Conservation (phyloP, 1,140 invertebrate genomes). For the Sitophilus oryzae region DNA sequence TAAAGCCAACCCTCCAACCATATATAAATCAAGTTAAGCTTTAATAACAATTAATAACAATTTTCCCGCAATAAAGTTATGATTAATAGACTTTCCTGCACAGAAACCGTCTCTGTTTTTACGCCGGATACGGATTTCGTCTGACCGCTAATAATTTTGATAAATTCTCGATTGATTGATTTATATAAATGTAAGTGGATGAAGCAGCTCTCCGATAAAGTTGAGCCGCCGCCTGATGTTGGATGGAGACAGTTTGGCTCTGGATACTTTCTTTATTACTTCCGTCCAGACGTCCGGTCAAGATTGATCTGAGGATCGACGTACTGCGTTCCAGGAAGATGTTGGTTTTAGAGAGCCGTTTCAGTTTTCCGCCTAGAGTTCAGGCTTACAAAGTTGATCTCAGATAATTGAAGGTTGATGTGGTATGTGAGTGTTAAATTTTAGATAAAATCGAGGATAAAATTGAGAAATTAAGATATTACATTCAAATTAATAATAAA, state of each 20-base stretch:
- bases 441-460: no score
- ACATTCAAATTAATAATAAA: no score
- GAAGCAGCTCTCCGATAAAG: conserved; percentile 15
- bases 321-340: no score
- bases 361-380: no score
- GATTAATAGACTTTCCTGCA: conserved; percentile 9
- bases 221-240: conserved; percentile 24
- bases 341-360: no score
- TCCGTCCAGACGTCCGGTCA: conserved; percentile 17
- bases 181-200: conserved; percentile 31
- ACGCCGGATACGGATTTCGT: conserved; percentile 2
- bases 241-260: conserved; percentile 23
- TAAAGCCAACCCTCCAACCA: neutral
- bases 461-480: no score
- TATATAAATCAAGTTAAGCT: neutral
- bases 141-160: conserved; percentile 27
- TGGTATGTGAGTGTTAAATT: no score
- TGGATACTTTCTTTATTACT: conserved; percentile 20
- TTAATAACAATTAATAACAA: conserved; percentile 17
- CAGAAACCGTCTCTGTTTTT: conserved; percentile 8
- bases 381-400: no score
- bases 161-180: conserved; percentile 30
- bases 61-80: conserved; percentile 6
- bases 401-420: no score
- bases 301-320: conserved; percentile 19